Percentiles rank a stretch among this genome's conserved stretches.
phyloP scores from a whole-genome alignment of 2,113 vertebrate genomes.

The Larimichthys crocea region DNA sequence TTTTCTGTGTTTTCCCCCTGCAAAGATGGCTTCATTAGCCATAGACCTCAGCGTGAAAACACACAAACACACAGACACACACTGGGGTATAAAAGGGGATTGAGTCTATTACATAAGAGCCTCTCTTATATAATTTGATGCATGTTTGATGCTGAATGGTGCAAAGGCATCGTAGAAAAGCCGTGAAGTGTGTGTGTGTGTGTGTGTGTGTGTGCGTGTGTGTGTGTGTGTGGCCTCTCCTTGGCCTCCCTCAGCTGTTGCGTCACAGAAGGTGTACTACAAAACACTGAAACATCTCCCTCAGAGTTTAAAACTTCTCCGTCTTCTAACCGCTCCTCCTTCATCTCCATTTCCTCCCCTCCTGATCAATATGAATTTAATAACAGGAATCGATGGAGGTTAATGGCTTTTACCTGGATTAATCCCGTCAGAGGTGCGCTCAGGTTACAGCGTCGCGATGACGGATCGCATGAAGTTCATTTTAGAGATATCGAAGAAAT shows the following conservation, averaged over 20 bases:
- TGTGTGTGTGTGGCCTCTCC: conserved; percentile 8
- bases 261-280: conserved; percentile 43
- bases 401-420: conserved; percentile 43
- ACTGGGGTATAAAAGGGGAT: conserved; percentile 50
- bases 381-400: conserved; percentile 35
- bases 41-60: conserved; percentile 57
- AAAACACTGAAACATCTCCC: not conserved
- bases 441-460: not conserved
- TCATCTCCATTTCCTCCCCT: conserved; percentile 15
- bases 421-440: conserved; percentile 9
- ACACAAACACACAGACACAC: conserved; percentile 32
- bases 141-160: conserved; percentile 79
- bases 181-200: conserved; percentile 23
- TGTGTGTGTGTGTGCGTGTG: conserved; percentile 29
- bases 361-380: conserved; percentile 15
- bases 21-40: conserved; percentile 77
- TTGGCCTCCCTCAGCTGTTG: conserved; percentile 48
- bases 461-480: not conserved
- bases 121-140: conserved; percentile 81
- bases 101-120: conserved; percentile 75
- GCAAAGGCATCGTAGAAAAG: conserved; percentile 35
- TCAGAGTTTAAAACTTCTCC: not conserved
- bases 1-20: conserved; percentile 65
- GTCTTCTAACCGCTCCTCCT: not conserved
- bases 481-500: not conserved